These are phyloP conservation scores for Cottoperca gobio DNA, from an alignment of 2,797 vertebrate genomes.

Conservation along the genomic window DNA sequence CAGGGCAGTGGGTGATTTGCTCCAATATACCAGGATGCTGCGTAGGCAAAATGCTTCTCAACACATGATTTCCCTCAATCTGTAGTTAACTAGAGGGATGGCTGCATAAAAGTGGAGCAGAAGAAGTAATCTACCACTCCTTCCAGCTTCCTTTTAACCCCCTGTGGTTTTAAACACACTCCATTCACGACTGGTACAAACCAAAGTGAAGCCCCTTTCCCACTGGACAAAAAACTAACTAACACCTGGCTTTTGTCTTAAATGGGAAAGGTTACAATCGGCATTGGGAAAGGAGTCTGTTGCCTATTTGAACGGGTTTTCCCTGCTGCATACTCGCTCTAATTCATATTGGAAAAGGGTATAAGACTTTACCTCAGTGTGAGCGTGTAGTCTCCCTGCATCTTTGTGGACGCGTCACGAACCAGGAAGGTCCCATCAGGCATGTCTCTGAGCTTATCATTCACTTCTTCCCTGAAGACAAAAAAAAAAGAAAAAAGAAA, in stretches of 20 bases:
- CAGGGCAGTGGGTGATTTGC: conserved; percentile 32
- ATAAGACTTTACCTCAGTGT: conserved; percentile 86
- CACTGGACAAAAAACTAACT: too few relatives aligned
- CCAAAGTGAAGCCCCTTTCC: too few relatives aligned
- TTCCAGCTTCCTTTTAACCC: conserved; percentile 3
- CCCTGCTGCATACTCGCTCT: too few relatives aligned
- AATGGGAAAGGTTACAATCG: too few relatives aligned
- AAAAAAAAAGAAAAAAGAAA: background rate
- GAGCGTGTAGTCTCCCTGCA: conserved; percentile 97
- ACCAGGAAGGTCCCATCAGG: conserved; percentile 97
- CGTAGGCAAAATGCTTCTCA: conserved; percentile 21
- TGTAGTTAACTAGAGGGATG: conserved; percentile 27
- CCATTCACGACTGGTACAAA: background rate
- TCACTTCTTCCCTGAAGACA: conserved; percentile 92
- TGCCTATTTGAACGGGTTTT: too few relatives aligned
- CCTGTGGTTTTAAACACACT: conserved; percentile 10
- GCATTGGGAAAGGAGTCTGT: too few relatives aligned
- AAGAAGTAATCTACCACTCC: background rate
- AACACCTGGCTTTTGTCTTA: too few relatives aligned
- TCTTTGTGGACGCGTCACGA: conserved; percentile 94
- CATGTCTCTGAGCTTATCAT: conserved; percentile 95
- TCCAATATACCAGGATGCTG: conserved; percentile 43
- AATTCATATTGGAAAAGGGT: too few relatives aligned
- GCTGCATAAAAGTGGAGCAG: conserved; percentile 8
- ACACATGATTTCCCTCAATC: conserved; percentile 33